A percentile compares a stretch with the other conserved stretches of the same genome.
These are phyloP conservation scores for Gila robusta DNA, from an alignment of 2,797 vertebrate species.

Conservation along the genomic window DNA sequence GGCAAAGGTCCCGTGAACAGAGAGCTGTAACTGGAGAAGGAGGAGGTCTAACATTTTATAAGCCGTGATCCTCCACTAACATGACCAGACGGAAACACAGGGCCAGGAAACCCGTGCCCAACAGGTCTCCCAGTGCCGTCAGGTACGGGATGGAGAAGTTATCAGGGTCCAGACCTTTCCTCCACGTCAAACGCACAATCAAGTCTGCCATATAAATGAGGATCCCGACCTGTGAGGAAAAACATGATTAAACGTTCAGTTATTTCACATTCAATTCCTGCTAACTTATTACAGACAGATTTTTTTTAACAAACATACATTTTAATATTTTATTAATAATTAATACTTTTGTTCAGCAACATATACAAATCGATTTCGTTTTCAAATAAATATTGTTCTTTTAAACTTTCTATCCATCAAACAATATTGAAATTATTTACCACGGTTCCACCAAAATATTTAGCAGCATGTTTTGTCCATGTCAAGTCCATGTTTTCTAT, in stretches of 20 bases:
- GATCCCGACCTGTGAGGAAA: slow-evolving; percentile 83
- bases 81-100: slow-evolving; percentile 84
- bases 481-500: background rate
- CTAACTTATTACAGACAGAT: background rate
- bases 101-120: slow-evolving; percentile 92
- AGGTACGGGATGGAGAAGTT: slow-evolving; percentile 98
- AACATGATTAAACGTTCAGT: background rate
- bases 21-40: slow-evolving; percentile 3
- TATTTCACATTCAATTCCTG: background rate
- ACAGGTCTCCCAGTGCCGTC: slow-evolving; percentile 92
- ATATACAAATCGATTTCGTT: background rate
- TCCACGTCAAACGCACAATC: slow-evolving; percentile 90
- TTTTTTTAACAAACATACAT: background rate
- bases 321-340: background rate
- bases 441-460: background rate
- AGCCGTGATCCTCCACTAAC: slow-evolving; percentile 71
- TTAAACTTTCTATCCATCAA: background rate
- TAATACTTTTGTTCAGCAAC: background rate
- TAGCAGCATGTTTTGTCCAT: too few relatives aligned
- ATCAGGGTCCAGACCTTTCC: slow-evolving; percentile 89
- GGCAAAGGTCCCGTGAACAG: background rate
- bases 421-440: background rate
- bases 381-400: background rate
- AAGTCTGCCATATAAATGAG: slow-evolving; percentile 91
- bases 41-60: slow-evolving; percentile 62